phyloP scores from a whole-genome alignment of 2,888 invertebrate species.

The Ectropis crepuscularia region DNA sequence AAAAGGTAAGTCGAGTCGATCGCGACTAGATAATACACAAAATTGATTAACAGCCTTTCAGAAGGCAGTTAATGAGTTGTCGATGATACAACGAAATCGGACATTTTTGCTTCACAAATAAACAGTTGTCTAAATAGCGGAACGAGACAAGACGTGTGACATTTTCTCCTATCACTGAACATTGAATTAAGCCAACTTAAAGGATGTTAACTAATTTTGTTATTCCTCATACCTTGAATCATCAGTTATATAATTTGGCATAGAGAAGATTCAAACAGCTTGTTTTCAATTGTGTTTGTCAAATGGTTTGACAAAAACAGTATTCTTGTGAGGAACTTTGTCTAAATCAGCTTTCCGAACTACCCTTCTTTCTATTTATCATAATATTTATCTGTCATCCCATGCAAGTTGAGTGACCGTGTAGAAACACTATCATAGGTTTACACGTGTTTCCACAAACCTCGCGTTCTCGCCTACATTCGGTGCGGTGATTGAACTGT shows the following conservation, averaged over 20 bases:
- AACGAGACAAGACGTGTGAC: background rate
- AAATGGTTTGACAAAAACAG: no score
- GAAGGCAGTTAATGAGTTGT: slow-evolving; percentile 14
- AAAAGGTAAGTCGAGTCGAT: slow-evolving; percentile 16
- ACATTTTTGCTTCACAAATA: background rate
- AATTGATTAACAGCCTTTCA: slow-evolving; percentile 29
- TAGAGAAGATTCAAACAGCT: slow-evolving; percentile 19
- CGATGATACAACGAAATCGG: slow-evolving; percentile 11
- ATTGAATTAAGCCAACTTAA: slow-evolving; percentile 19
- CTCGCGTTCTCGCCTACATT: no score
- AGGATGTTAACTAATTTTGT: slow-evolving; percentile 26
- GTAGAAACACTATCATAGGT: no score
- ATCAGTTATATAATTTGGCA: slow-evolving; percentile 1
- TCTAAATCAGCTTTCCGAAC: no score
- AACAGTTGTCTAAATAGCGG: background rate
- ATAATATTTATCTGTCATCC: no score
- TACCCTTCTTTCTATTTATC: no score
- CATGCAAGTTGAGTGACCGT: no score
- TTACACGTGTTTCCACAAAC: no score
- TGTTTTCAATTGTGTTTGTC: background rate
- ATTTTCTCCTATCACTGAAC: slow-evolving; percentile 19
- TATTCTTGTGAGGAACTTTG: no score
- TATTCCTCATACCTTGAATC: slow-evolving; percentile 1
- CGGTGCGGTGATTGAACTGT: no score
- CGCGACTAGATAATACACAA: slow-evolving; percentile 17